Evolutionary conservation across 2,113 vertebrate genomes (phyloP).

Genomic region (Stegastes partitus): DNA sequence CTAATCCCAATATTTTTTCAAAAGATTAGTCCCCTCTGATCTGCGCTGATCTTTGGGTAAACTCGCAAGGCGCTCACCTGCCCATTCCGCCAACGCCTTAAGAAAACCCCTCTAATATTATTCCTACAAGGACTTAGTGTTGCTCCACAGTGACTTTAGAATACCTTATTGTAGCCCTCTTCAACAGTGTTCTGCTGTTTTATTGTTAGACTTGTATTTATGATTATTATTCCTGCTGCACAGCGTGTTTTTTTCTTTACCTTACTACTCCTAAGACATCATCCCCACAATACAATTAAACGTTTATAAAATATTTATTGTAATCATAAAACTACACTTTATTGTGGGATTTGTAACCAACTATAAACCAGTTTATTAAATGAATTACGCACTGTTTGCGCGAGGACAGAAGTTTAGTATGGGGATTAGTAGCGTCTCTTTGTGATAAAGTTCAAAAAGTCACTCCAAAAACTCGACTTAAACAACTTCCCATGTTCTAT

Average conservation of each 20-base stretch:
- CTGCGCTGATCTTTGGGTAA: slow-evolving; percentile 57
- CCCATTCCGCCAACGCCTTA: slow-evolving; percentile 2
- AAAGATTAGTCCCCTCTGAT: slow-evolving; percentile 65
- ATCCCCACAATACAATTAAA: not conserved
- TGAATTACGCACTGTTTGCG: not conserved
- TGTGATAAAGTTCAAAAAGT: slow-evolving; percentile 43
- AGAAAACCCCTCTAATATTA: not conserved
- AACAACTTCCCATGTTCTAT: slow-evolving; percentile 1
- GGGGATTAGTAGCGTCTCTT: not conserved
- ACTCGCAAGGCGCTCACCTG: slow-evolving; percentile 59
- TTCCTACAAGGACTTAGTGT: slow-evolving; percentile 8
- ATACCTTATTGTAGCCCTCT: not conserved
- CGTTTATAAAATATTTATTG: not conserved
- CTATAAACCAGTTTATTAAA: not conserved
- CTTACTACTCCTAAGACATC: not conserved
- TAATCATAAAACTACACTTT: not conserved
- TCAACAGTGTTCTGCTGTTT: not conserved
- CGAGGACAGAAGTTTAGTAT: not conserved
- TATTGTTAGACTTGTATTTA: not conserved
- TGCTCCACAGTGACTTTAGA: not conserved
- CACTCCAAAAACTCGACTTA: not conserved
- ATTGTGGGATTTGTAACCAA: not conserved
- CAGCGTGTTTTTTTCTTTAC: not conserved
- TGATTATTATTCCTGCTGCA: not conserved
- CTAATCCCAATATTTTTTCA: slow-evolving; percentile 67